These are phyloP conservation scores for Hemibates koningsi DNA, from an alignment of 2,113 vertebrate species.

Conservation along the genomic window DNA sequence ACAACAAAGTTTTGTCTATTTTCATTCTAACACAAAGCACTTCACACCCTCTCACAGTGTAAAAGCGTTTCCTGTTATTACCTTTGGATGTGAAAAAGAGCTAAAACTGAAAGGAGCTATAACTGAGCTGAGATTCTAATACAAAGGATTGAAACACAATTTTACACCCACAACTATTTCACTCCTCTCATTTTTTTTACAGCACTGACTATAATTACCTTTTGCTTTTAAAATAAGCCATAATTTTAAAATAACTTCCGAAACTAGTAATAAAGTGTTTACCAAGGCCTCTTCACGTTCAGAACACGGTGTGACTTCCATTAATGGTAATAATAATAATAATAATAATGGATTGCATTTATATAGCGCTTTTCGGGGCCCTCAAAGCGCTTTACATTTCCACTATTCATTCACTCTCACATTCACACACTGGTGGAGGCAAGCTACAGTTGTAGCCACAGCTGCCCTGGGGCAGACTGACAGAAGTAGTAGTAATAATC, in stretches of 20 bases:
- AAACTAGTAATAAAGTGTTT: not conserved
- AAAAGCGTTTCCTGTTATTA: not conserved
- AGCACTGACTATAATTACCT: not conserved
- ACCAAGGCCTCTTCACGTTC: not conserved
- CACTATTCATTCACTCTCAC: too few relatives aligned
- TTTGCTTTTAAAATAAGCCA: not conserved
- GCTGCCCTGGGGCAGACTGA: too few relatives aligned
- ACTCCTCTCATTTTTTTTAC: not conserved
- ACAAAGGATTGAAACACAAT: not conserved
- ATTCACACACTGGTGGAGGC: too few relatives aligned
- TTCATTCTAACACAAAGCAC: not conserved
- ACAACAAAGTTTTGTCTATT: not conserved
- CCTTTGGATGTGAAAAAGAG: not conserved
- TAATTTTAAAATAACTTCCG: not conserved
- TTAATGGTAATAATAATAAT: not conserved
- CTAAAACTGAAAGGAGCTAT: not conserved
- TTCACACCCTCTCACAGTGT: not conserved
- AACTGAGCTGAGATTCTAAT: not conserved
- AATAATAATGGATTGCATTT: too few relatives aligned
- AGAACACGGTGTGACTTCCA: not conserved
- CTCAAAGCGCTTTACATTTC: too few relatives aligned
- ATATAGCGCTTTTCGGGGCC: too few relatives aligned
- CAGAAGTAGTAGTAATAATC: too few relatives aligned
- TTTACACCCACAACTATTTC: constrained; percentile 30
- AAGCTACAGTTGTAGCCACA: too few relatives aligned